Percentiles rank a stretch among this genome's conserved stretches.
Conservation (phyloP, 2,113 vertebrate species). For the Ia io region DNA sequence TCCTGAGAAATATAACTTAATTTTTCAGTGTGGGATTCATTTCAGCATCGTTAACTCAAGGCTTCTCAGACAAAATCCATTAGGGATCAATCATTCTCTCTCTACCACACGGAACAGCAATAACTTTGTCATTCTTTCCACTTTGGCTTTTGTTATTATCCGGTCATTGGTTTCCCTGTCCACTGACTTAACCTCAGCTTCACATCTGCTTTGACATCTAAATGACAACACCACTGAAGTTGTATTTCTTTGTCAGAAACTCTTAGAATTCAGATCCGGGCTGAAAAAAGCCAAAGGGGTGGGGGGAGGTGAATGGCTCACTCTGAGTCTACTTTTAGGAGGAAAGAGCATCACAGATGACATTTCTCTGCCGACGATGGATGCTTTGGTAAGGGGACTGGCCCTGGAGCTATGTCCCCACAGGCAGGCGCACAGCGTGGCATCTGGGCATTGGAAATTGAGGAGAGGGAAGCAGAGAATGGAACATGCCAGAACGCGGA, state of each 20-base stretch:
- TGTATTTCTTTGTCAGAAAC: constrained; percentile 29
- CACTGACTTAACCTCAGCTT: constrained; percentile 72
- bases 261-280: constrained; percentile 63
- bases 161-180: constrained; percentile 69
- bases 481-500: accelerated
- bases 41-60: constrained; percentile 76
- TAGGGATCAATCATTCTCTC: constrained; percentile 63
- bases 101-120: constrained; percentile 65
- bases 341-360: constrained; percentile 31
- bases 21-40: constrained; percentile 79
- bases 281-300: constrained; percentile 1
- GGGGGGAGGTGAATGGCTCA: background rate
- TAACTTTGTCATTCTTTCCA: constrained; percentile 77
- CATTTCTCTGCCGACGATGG: background rate
- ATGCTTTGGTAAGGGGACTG: background rate
- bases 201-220: constrained; percentile 74
- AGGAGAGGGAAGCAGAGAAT: background rate
- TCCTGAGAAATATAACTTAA: constrained; percentile 78
- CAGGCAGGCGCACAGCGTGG: background rate
- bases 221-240: constrained; percentile 29
- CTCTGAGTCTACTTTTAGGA: constrained; percentile 46
- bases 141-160: constrained; percentile 68
- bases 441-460: background rate
- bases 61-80: constrained; percentile 76
- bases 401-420: background rate